Percentiles rank a stretch among this genome's conserved stretches.
These are phyloP conservation scores for Drosophila nr. medialis DNA, from an alignment of 2,888 invertebrate species.

Conservation along the genomic window DNA sequence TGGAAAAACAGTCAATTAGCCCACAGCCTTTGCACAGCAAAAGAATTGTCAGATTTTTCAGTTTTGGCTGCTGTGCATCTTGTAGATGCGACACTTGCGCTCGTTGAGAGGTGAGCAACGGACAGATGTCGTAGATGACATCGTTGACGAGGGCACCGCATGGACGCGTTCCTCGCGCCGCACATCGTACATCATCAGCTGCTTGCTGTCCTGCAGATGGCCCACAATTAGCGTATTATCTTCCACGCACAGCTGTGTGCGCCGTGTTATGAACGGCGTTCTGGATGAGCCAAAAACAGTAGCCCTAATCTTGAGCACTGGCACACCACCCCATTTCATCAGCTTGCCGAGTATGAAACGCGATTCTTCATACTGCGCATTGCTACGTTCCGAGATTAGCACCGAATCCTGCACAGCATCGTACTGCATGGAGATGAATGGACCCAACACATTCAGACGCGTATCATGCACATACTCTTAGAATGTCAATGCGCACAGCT, in stretches of 20 bases:
- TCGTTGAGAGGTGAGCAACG: conserved; percentile 88
- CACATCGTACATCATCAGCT: conserved; percentile 88
- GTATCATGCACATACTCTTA: conserved; percentile 86
- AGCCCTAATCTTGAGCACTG: conserved; percentile 87
- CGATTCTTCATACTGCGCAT: too few species aligned
- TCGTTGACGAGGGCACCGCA: conserved; percentile 87
- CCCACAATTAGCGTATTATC: conserved; percentile 89
- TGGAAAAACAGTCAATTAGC: background rate
- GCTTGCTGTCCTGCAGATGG: conserved; percentile 90
- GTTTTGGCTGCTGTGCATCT: conserved; percentile 80
- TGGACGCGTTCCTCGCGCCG: conserved; percentile 86
- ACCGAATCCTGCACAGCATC: conserved; percentile 88
- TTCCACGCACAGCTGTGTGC: conserved; percentile 83
- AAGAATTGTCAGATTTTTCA: background rate
- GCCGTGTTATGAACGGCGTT: conserved; percentile 88
- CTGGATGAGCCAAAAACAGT: conserved; percentile 89
- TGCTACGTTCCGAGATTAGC: conserved; percentile 90
- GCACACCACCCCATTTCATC: conserved; percentile 85
- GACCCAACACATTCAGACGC: conserved; percentile 88
- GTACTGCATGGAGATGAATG: conserved; percentile 90
- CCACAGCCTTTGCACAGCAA: conserved; percentile 34
- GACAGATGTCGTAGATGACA: conserved; percentile 89
- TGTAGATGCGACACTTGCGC: conserved; percentile 88
- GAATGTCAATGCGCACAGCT: conserved; percentile 89
- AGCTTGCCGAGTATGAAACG: too few species aligned